Evolutionary conservation across 2,113 vertebrate genomes (phyloP).

Genomic region (Microcebus jonahi): DNA sequence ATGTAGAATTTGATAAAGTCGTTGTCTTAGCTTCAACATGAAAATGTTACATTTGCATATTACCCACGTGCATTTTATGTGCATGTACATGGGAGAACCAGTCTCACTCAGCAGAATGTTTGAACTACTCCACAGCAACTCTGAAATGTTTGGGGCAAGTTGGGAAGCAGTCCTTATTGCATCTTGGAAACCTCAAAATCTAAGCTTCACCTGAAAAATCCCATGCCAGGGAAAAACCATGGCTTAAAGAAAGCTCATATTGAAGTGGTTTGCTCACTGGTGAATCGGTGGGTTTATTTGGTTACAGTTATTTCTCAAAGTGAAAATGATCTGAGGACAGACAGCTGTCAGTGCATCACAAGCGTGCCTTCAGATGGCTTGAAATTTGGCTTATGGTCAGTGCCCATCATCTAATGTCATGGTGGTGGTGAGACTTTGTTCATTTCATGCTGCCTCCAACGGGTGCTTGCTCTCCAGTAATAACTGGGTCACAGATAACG

Average conservation of each 20-base stretch:
- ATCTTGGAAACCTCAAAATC: neutral
- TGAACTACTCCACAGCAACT: neutral
- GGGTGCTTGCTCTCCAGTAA: neutral
- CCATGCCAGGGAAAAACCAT: neutral
- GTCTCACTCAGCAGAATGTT: neutral
- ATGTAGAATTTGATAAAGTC: neutral
- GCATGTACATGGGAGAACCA: neutral
- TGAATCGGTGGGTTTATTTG: neutral
- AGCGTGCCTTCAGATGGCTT: neutral
- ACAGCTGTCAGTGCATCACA: neutral
- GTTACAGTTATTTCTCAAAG: neutral
- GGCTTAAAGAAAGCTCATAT: neutral
- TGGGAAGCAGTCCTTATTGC: neutral
- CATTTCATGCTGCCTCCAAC: neutral
- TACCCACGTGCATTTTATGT: neutral
- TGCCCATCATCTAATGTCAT: accelerated
- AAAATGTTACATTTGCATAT: neutral
- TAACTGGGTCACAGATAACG: neutral
- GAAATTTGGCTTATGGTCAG: neutral
- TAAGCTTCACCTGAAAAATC: neutral
- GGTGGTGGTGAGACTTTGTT: neutral
- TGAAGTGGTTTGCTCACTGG: neutral
- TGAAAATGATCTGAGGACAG: neutral
- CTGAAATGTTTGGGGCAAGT: neutral
- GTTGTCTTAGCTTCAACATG: neutral